phyloP scores from a whole-genome alignment of 1,140 invertebrate genomes.

The Cyrtorhinus lividipennis region DNA sequence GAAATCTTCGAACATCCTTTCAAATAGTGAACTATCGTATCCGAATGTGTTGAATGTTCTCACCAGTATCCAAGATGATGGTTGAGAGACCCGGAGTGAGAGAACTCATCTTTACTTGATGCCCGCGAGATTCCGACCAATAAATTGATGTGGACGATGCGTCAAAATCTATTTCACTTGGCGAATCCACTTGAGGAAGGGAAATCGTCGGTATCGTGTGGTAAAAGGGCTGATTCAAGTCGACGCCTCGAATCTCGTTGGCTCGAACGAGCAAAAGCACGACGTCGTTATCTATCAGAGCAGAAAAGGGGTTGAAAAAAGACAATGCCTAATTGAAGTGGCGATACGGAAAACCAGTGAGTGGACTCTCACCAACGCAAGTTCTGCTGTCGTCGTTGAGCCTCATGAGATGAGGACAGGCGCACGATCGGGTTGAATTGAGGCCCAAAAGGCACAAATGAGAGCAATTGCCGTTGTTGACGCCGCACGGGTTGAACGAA shows the following conservation, averaged over 20 bases:
- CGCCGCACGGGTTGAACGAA: slow-evolving; percentile 37
- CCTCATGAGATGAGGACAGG: slow-evolving; percentile 65
- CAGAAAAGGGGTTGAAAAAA: too few relatives aligned
- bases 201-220: slow-evolving; percentile 64
- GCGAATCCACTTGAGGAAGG: slow-evolving; percentile 37
- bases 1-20: too few relatives aligned
- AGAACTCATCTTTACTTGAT: slow-evolving; percentile 55
- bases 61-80: slow-evolving; percentile 58
- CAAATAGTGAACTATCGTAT: too few relatives aligned
- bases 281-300: slow-evolving; percentile 44
- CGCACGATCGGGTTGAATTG: slow-evolving; percentile 45
- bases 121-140: slow-evolving; percentile 61
- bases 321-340: too few relatives aligned
- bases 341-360: too few relatives aligned
- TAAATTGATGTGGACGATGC: slow-evolving; percentile 49
- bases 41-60: background rate
- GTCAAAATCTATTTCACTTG: slow-evolving; percentile 52
- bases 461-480: slow-evolving; percentile 44
- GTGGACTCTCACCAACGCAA: too few relatives aligned
- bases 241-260: slow-evolving; percentile 70
- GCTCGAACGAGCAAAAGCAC: slow-evolving; percentile 56
- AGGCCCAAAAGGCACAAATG: slow-evolving; percentile 47
- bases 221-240: slow-evolving; percentile 54
- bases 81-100: slow-evolving; percentile 48
- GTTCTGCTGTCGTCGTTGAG: slow-evolving; percentile 44